These are phyloP conservation scores for Lagria hirta DNA, from an alignment of 2,888 invertebrate species.

Conservation along the genomic window DNA sequence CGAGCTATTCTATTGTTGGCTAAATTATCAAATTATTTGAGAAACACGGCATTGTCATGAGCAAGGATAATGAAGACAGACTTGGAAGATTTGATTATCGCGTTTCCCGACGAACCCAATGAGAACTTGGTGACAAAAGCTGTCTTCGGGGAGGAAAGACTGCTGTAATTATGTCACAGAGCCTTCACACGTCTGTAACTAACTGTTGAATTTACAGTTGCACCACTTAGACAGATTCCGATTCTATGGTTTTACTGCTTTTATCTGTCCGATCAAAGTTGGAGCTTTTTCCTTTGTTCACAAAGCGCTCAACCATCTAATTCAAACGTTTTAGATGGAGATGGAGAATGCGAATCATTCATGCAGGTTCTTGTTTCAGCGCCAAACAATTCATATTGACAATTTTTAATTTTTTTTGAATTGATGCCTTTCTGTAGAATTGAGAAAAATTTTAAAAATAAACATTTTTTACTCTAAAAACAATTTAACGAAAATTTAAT, in stretches of 20 bases:
- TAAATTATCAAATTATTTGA: conserved; percentile 35
- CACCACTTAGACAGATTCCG: conserved; percentile 17
- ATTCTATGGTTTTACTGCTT: conserved; percentile 17
- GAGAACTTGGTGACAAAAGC: conserved; percentile 29
- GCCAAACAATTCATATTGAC: no score
- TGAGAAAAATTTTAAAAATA: no score
- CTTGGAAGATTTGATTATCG: conserved; percentile 37
- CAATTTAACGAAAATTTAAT: no score
- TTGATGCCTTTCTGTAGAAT: no score
- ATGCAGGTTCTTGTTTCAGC: no score
- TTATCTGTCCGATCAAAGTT: conserved; percentile 4
- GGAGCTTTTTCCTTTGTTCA: no score
- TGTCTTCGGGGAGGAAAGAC: conserved; percentile 26
- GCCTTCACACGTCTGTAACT: conserved; percentile 34
- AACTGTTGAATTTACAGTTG: conserved; percentile 32
- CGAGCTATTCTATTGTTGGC: conserved; percentile 25
- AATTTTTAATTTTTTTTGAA: no score
- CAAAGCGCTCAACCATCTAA: no score
- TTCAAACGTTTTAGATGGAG: no score
- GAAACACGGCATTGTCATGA: conserved; percentile 32
- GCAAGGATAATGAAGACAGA: conserved; percentile 36
- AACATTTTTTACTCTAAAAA: no score
- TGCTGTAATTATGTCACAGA: conserved; percentile 30
- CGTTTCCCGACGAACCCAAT: conserved; percentile 30
- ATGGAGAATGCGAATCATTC: no score